Percentiles rank a stretch among this genome's conserved stretches.
Conservation (phyloP, 2,113 vertebrate species). For the Xenopus laevis region DNA sequence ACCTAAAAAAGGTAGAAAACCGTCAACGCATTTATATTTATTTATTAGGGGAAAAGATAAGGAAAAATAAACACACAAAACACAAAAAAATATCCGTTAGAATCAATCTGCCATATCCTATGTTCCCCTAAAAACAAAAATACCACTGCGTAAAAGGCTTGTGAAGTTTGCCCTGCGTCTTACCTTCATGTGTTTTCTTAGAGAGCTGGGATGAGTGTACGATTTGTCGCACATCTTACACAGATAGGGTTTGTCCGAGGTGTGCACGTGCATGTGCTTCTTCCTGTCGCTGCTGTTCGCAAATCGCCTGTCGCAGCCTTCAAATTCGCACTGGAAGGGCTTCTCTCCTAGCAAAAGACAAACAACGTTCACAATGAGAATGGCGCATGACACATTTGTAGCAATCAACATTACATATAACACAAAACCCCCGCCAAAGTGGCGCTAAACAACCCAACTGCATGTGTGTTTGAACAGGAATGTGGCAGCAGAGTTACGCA, state of each 20-base stretch:
- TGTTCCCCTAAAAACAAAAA: no score
- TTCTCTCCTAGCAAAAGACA: slow-evolving; percentile 82
- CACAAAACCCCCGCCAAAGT: no score
- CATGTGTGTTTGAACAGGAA: neutral
- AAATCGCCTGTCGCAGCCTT: slow-evolving; percentile 93
- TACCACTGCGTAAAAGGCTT: no score
- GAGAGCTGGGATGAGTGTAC: slow-evolving; percentile 95
- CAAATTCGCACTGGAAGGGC: slow-evolving; percentile 97
- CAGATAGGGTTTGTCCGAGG: slow-evolving; percentile 94
- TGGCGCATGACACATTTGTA: neutral
- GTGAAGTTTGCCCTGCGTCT: slow-evolving; percentile 1
- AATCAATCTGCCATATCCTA: no score
- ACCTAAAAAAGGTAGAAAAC: no score
- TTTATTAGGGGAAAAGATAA: no score
- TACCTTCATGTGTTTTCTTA: slow-evolving; percentile 98
- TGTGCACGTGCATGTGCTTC: slow-evolving; percentile 98
- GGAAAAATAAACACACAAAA: no score
- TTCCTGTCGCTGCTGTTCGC: slow-evolving; percentile 97
- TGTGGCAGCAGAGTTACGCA: neutral
- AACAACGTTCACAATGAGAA: slow-evolving; percentile 1
- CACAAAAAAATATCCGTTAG: no score
- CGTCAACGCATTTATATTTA: no score
- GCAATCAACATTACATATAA: neutral
- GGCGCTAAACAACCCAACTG: neutral
- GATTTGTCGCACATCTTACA: slow-evolving; percentile 99